These are phyloP conservation scores for Rhopalosiphum padi DNA, from an alignment of 1,140 invertebrate species.

Conservation along the genomic window DNA sequence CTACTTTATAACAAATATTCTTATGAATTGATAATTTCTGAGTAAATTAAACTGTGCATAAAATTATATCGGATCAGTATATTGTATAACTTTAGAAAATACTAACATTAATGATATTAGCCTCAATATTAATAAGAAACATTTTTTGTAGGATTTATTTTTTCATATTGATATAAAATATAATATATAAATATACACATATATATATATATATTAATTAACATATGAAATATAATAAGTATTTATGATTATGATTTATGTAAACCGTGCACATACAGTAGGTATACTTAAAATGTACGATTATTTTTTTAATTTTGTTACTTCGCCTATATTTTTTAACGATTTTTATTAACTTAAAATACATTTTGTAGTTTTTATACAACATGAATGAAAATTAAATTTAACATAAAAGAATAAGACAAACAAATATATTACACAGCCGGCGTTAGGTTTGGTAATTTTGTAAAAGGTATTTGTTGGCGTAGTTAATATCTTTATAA, in stretches of 20 bases:
- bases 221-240: no score
- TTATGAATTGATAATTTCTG: not conserved
- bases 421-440: not conserved
- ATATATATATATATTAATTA: no score
- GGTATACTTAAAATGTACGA: no score
- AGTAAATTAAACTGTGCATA: not conserved
- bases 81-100: not conserved
- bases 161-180: not conserved
- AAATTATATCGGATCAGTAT: not conserved
- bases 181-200: no score
- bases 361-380: not conserved
- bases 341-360: not conserved
- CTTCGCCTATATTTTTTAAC: not conserved
- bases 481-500: not conserved
- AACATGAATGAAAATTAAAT: not conserved
- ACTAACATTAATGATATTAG: not conserved
- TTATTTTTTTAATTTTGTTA: constrained; percentile 1
- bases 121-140: not conserved
- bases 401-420: not conserved
- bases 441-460: not conserved
- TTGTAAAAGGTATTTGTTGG: not conserved
- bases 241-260: no score
- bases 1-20: not conserved
- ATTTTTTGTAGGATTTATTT: no score
- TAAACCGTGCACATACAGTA: no score